Evolutionary conservation across 2,888 invertebrate species (phyloP).

Genomic region (Diarsia mendica): DNA sequence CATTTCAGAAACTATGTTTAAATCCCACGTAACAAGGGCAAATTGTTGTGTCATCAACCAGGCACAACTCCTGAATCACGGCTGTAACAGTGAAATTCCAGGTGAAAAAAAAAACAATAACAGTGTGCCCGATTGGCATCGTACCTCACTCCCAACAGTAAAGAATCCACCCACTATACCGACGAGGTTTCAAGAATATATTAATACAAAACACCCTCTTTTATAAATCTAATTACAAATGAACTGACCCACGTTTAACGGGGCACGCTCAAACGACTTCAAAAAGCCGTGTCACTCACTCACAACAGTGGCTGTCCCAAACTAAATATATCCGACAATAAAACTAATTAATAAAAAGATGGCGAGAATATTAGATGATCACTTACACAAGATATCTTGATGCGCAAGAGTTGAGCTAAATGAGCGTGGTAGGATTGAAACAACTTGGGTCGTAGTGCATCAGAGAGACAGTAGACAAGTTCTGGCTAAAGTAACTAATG

Average conservation of each 20-base stretch:
- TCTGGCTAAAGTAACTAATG: not conserved
- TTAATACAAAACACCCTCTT: conserved; percentile 21
- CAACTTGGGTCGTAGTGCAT: conserved; percentile 16
- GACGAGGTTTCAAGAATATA: not conserved
- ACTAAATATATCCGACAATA: conserved; percentile 47
- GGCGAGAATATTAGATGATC: conserved; percentile 64
- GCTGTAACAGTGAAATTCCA: not conserved
- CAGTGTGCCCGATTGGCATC: not conserved
- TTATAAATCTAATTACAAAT: conserved; percentile 49
- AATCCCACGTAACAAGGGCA: not conserved
- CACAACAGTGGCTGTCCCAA: conserved; percentile 34
- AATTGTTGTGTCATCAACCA: not conserved
- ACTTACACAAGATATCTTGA: conserved; percentile 59
- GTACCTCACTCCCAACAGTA: not conserved
- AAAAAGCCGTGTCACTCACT: conserved; percentile 78
- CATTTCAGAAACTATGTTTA: not conserved
- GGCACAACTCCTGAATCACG: too few relatives aligned
- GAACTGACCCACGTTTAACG: conserved; percentile 42
- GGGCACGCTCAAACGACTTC: conserved; percentile 70
- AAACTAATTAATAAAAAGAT: conserved; percentile 59
- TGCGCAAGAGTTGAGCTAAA: conserved; percentile 72
- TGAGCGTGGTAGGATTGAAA: conserved; percentile 76
- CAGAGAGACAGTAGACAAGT: conserved; percentile 33
- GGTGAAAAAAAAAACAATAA: not conserved
- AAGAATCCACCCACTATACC: not conserved